phyloP scores from a whole-genome alignment of 2,888 invertebrate species.

The Sepioteuthis lessoniana region DNA sequence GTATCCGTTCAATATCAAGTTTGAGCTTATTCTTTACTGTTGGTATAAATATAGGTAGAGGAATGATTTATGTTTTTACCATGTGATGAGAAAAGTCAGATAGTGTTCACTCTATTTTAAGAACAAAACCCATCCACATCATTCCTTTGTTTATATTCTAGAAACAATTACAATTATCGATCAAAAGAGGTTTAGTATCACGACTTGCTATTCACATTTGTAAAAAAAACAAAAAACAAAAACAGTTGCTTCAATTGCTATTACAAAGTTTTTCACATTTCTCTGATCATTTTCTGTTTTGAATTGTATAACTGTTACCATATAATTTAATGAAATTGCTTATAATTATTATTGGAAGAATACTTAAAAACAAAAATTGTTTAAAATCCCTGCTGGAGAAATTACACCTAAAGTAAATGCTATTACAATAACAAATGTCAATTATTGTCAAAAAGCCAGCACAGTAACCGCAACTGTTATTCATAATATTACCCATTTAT shows the following conservation, averaged over 20 bases:
- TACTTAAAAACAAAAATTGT: neutral
- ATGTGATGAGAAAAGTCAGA: neutral
- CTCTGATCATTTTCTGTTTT: neutral
- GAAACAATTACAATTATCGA: neutral
- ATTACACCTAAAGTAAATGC: neutral
- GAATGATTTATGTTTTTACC: neutral
- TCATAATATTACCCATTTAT: neutral
- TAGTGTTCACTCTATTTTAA: neutral
- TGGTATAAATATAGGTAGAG: neutral
- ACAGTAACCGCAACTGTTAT: too few relatives aligned
- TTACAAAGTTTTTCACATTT: neutral
- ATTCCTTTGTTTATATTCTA: neutral
- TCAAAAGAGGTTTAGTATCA: neutral
- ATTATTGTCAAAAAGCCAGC: neutral
- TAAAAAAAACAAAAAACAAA: too few relatives aligned
- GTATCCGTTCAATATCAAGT: neutral
- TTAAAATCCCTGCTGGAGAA: neutral
- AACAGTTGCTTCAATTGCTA: neutral
- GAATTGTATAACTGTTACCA: neutral
- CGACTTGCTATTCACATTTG: neutral
- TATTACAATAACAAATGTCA: neutral
- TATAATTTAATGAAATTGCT: neutral
- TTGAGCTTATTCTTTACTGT: neutral
- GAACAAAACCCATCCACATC: neutral
- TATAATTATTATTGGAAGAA: neutral